Conservation (phyloP, 2,888 invertebrate genomes). For the Acrocyrtus sp. region DNA sequence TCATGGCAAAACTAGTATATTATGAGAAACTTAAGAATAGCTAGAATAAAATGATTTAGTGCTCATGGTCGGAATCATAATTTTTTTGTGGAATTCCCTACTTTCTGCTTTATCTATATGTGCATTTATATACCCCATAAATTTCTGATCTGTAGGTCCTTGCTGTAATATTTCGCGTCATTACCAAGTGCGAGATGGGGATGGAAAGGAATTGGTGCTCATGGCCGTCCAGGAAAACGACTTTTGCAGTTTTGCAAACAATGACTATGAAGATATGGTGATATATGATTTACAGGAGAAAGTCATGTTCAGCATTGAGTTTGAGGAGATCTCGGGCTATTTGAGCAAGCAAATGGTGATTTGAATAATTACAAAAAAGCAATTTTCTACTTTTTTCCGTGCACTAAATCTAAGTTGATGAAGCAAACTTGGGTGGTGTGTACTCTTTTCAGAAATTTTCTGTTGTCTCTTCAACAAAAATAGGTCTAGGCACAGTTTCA, state of each 20-base stretch:
- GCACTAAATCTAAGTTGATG: too few species aligned
- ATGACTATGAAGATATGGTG: slow-evolving; percentile 33
- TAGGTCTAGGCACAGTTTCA: slow-evolving; percentile 29
- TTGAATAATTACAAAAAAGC: too few species aligned
- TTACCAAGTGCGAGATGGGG: slow-evolving; percentile 18
- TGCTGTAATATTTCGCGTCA: slow-evolving; percentile 27
- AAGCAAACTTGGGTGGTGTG: background rate
- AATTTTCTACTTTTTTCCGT: too few species aligned
- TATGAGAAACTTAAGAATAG: background rate
- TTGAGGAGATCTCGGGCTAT: slow-evolving; percentile 32
- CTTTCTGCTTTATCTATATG: too few species aligned
- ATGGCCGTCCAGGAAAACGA: slow-evolving; percentile 20
- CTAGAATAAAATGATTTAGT: background rate
- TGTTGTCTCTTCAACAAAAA: slow-evolving; percentile 31
- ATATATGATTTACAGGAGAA: slow-evolving; percentile 33
- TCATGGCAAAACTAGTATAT: background rate
- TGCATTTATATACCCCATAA: too few species aligned
- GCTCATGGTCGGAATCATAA: background rate
- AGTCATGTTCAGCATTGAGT: slow-evolving; percentile 32
- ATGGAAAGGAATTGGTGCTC: slow-evolving; percentile 10
- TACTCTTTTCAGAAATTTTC: slow-evolving; percentile 35
- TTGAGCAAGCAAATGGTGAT: slow-evolving; percentile 37
- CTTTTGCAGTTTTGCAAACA: slow-evolving; percentile 7
- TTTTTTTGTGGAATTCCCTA: too few species aligned
- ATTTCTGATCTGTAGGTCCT: slow-evolving; percentile 4